Evolutionary conservation across 1,140 invertebrate species (phyloP).

Genomic region (Heterodera carotae): DNA sequence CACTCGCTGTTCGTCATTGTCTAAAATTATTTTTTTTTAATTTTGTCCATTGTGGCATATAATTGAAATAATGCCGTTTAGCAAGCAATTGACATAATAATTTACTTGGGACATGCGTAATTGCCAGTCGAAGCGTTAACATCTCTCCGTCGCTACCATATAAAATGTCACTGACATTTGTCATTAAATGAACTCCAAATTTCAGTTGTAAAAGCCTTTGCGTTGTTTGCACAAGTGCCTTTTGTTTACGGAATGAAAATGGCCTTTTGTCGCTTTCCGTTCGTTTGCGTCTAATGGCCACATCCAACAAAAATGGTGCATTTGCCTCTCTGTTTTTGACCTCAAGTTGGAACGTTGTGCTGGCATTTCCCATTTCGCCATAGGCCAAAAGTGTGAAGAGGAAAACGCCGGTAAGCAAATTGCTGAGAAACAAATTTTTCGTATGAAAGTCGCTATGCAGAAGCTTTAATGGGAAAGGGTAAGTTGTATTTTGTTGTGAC

Average conservation of each 20-base stretch:
- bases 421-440: not conserved
- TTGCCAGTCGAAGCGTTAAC: not conserved
- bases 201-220: not conserved
- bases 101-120: not conserved
- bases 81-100: too few relatives aligned
- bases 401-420: slow-evolving; percentile 15
- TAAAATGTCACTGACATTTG: not conserved
- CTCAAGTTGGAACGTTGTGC: not conserved
- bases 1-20: too few relatives aligned
- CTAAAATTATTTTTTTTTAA: too few relatives aligned
- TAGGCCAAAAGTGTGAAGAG: not conserved
- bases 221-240: not conserved
- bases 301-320: not conserved
- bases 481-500: too few relatives aligned
- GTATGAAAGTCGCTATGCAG: slow-evolving; percentile 1
- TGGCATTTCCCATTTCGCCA: not conserved
- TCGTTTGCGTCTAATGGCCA: not conserved
- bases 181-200: not conserved
- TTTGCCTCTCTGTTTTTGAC: not conserved
- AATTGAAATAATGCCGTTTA: too few relatives aligned
- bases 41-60: too few relatives aligned
- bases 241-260: not conserved
- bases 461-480: too few relatives aligned
- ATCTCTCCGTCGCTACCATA: not conserved
- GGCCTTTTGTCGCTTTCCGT: not conserved